Base-by-base conservation (phyloP, 2,797 vertebrate species). In the Scolopax bukidnonensis region DNA sequence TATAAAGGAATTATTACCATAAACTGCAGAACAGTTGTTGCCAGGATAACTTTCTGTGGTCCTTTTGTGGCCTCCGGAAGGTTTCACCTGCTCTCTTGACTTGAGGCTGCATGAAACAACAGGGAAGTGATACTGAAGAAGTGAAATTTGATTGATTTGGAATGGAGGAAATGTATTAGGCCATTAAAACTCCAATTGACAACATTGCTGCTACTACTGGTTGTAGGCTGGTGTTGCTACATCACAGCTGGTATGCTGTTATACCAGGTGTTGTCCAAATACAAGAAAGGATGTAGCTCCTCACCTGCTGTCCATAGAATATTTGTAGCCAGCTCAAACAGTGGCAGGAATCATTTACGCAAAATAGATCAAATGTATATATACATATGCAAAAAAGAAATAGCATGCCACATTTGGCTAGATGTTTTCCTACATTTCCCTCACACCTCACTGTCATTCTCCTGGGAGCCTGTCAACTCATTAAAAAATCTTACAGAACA, bases 41-140 rank as follows among this genome's bases (percentile, higher is more conserved):
- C 45, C 67, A 33, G 20, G 5, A 9, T 59, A 48, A 33, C 20
- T 41, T 84, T 40, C 43, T 57, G 8, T 24, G 38, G 36, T 41
- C 28, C 20, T 53, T 53, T 95, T 43, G 27, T 0, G 0, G 28
- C 38, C 11, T 64, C 28, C 0, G 43, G 70, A 63, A 56, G 50
- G 36, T 87, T 87, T 82, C 4, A 1, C 27, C 51, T 47, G 9
- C 45, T 73, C n/a, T 40, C 81, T 57, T 71, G 36, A 33, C n/a
- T 54, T 69, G 59, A 61, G 20, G 12, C 19, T 50, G 54, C 54
- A 53, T 71, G 60, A 88, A 81, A 36, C 16, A 70, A 79, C 12
- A 47, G 17, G 60, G 67, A 67, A 78, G 15, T 87, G 0, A 68
- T 33, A 50, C 59, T 57, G 48, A 87, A 30, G 59, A 77, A 82